A percentile compares a stretch with the other conserved stretches of the same genome.
These are phyloP conservation scores for Aphelenchoides besseyi DNA, from an alignment of 1,140 invertebrate species.

Conservation along the genomic window DNA sequence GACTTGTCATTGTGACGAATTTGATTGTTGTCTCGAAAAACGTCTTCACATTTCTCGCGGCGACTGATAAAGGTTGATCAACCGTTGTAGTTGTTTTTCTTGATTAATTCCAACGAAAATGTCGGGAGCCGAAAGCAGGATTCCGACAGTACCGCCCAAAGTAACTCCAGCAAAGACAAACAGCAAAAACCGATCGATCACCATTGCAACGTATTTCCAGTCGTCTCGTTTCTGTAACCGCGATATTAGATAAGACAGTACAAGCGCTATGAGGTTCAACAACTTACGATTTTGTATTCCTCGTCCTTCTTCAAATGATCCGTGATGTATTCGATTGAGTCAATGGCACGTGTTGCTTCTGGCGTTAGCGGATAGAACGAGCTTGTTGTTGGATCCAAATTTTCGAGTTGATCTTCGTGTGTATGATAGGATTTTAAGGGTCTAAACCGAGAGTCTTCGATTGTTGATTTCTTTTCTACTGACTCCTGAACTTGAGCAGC, in stretches of 20 bases:
- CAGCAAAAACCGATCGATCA: constrained; percentile 86
- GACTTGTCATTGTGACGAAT: background rate
- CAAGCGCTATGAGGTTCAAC: no score
- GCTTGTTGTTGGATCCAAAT: constrained; percentile 23
- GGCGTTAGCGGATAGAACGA: constrained; percentile 29
- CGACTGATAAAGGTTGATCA: constrained; percentile 36
- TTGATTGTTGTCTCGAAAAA: background rate
- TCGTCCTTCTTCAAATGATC: constrained; percentile 42
- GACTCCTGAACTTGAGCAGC: background rate
- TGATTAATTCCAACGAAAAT: constrained; percentile 97
- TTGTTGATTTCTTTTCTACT: background rate
- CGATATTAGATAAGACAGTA: no score
- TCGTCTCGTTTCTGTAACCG: constrained; percentile 42
- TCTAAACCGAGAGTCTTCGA: background rate
- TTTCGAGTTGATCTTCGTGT: constrained; percentile 12
- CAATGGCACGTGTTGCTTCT: constrained; percentile 38
- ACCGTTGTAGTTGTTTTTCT: constrained; percentile 67
- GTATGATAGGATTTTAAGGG: background rate
- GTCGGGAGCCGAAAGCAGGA: constrained; percentile 93
- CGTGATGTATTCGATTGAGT: constrained; percentile 44
- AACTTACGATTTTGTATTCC: constrained; percentile 41
- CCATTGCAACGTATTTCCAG: constrained; percentile 78
- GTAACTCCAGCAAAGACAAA: constrained; percentile 95
- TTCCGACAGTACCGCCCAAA: constrained; percentile 82
- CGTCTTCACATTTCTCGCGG: constrained; percentile 11